Conservation (phyloP, 2,888 invertebrate species). For the Thymelicus acteon region DNA sequence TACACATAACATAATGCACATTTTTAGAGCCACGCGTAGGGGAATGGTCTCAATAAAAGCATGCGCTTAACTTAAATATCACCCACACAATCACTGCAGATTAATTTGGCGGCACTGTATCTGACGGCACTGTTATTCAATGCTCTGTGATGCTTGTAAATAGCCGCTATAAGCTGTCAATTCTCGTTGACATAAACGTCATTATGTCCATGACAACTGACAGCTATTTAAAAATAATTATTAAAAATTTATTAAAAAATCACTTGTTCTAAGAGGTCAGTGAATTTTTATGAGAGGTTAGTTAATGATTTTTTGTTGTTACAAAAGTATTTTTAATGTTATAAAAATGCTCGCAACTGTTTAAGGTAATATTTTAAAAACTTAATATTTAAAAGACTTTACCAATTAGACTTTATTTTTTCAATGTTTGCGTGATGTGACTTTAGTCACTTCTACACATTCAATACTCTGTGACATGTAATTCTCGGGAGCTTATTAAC, state of each 20-base stretch:
- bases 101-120: constrained; percentile 30
- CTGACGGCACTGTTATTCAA: constrained; percentile 39
- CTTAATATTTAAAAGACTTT: too few species aligned
- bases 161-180: constrained; percentile 17
- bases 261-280: too few species aligned
- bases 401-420: not conserved
- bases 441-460: constrained; percentile 50
- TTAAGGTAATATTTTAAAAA: too few species aligned
- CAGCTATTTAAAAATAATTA: too few species aligned
- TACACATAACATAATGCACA: not conserved
- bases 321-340: too few species aligned
- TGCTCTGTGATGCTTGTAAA: constrained; percentile 41
- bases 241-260: too few species aligned
- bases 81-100: constrained; percentile 38
- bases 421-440: too few species aligned
- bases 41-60: constrained; percentile 38
- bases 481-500: constrained; percentile 53
- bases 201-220: too few species aligned
- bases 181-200: constrained; percentile 28
- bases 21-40: constrained; percentile 40
- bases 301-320: too few species aligned
- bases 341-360: too few species aligned
- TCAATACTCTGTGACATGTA: constrained; percentile 54
- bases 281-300: too few species aligned
- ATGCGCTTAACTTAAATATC: constrained; percentile 43